A percentile compares a stretch with the other conserved stretches of the same genome.
phyloP scores from a whole-genome alignment of 2,113 vertebrate genomes.

The Rhizomys pruinosus region DNA sequence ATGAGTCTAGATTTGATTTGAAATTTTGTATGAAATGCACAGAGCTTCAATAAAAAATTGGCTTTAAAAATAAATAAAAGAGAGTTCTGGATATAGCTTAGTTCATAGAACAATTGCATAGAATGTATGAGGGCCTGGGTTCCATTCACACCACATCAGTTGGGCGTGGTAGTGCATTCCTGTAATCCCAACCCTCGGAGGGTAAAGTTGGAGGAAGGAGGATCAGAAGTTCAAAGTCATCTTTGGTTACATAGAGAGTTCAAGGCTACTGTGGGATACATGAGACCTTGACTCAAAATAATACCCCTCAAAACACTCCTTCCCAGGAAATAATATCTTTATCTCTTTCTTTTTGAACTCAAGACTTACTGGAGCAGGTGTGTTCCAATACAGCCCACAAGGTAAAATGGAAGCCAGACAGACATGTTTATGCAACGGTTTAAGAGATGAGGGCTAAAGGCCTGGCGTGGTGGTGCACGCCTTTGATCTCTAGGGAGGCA shows the following conservation, averaged over 20 bases:
- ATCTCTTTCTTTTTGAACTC: not conserved
- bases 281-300: not conserved
- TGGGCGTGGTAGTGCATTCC: too few relatives aligned
- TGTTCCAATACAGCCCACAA: not conserved
- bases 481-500: too few relatives aligned
- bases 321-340: not conserved
- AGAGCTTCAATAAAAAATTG: too few relatives aligned
- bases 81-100: not conserved
- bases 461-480: too few relatives aligned
- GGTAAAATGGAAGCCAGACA: constrained; percentile 14
- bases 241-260: not conserved
- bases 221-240: not conserved
- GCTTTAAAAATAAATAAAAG: too few relatives aligned
- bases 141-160: not conserved
- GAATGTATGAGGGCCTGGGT: not conserved
- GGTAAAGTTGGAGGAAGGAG: not conserved
- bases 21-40: too few relatives aligned
- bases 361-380: not conserved
- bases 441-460: not conserved
- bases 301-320: too few relatives aligned
- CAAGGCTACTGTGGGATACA: not conserved
- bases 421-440: not conserved
- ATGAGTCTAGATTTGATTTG: too few relatives aligned
- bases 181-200: not conserved
- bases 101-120: not conserved